Percentiles rank a stretch among this genome's conserved stretches.
Conservation (phyloP, 1,140 invertebrate species). For the Leptinotarsa texana region DNA sequence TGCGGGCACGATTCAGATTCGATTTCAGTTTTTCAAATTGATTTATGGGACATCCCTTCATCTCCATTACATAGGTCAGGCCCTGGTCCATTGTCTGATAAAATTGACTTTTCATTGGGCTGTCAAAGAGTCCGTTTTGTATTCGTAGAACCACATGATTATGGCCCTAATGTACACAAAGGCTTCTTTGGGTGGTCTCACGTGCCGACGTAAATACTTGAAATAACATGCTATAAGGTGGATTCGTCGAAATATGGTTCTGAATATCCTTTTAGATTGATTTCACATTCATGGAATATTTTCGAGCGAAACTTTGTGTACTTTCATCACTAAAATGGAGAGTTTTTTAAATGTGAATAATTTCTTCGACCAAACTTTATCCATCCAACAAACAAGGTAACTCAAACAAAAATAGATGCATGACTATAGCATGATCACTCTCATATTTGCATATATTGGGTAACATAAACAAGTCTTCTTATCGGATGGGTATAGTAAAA, state of each 20-base stretch:
- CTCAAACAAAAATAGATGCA: no score
- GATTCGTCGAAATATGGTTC: not conserved
- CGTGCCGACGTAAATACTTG: slow-evolving; percentile 18
- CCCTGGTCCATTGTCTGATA: slow-evolving; percentile 20
- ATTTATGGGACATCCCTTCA: slow-evolving; percentile 5
- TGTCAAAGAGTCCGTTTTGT: slow-evolving; percentile 12
- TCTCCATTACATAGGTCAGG: slow-evolving; percentile 19
- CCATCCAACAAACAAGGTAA: no score
- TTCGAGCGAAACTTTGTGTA: no score
- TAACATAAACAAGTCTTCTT: no score
- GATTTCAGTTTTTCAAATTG: slow-evolving; percentile 18
- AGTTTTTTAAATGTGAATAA: no score
- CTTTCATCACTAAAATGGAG: no score
- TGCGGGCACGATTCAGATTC: not conserved
- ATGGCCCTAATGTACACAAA: slow-evolving; percentile 12
- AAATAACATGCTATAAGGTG: slow-evolving; percentile 11
- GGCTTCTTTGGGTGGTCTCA: slow-evolving; percentile 19
- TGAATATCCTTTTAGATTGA: not conserved
- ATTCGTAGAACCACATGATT: slow-evolving; percentile 13
- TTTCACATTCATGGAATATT: not conserved
- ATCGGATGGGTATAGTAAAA: no score
- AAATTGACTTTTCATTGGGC: slow-evolving; percentile 23
- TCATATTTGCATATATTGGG: no score
- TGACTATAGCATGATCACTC: no score
- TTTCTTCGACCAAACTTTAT: no score